A percentile compares a stretch with the other conserved stretches of the same genome.
These are phyloP conservation scores for Colius striatus DNA, from an alignment of 2,113 vertebrate species.

Conservation along the genomic window DNA sequence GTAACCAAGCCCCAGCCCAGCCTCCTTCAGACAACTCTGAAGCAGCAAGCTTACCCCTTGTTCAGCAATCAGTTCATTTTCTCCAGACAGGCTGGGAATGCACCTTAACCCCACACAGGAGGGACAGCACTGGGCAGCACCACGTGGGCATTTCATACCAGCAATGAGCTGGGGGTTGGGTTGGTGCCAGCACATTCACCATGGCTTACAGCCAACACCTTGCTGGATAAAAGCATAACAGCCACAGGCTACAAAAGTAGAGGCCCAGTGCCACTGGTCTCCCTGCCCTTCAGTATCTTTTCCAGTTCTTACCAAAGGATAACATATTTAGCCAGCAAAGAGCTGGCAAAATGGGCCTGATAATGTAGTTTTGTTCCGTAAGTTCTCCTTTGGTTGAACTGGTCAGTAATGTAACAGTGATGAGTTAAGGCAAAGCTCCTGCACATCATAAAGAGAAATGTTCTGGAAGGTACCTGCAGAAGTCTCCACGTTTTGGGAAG, in stretches of 20 bases:
- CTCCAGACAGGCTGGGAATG: not conserved
- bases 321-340: not conserved
- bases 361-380: not conserved
- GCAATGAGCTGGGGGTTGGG: not conserved
- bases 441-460: not conserved
- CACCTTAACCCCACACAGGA: not conserved
- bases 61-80: not conserved
- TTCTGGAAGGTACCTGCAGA: slow-evolving; percentile 66
- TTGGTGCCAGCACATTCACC: not conserved
- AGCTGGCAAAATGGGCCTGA: not conserved
- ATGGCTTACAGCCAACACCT: not conserved
- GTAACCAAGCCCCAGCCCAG: not conserved
- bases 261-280: not conserved
- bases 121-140: not conserved
- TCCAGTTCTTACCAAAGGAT: not conserved
- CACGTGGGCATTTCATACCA: not conserved
- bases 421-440: not conserved
- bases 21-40: not conserved
- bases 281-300: not conserved
- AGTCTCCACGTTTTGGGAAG: not conserved
- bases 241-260: fast-evolving
- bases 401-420: not conserved
- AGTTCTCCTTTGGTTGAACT: slow-evolving; percentile 1
- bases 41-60: not conserved
- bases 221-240: not conserved